These are phyloP conservation scores for Lepetodrilus schrolli DNA, from an alignment of 2,888 invertebrate species.

Conservation along the genomic window DNA sequence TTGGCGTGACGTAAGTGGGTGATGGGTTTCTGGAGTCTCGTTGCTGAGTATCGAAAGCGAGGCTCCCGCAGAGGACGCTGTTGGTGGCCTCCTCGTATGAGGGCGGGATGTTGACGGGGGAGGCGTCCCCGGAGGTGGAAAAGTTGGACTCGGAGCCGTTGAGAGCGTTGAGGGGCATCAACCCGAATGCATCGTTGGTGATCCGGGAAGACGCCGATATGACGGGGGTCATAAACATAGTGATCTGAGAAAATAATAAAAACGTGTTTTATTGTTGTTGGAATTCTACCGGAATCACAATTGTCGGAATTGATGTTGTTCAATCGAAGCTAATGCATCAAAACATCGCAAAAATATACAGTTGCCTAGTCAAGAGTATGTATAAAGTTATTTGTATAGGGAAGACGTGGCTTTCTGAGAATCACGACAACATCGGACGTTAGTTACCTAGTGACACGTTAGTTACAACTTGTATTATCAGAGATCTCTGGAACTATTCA, in stretches of 20 bases:
- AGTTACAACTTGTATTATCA: too few species aligned
- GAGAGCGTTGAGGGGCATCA: slow-evolving; percentile 36
- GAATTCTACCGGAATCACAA: too few species aligned
- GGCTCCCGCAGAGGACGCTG: slow-evolving; percentile 28
- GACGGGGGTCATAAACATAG: slow-evolving; percentile 34
- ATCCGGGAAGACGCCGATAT: slow-evolving; percentile 26
- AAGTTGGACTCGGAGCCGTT: not conserved
- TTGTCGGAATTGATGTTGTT: too few species aligned
- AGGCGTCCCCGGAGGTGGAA: not conserved
- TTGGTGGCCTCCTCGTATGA: slow-evolving; percentile 30
- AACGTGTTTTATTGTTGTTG: too few species aligned
- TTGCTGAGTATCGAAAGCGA: slow-evolving; percentile 27
- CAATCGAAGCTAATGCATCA: too few species aligned
- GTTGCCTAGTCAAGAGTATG: too few species aligned
- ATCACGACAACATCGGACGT: too few species aligned
- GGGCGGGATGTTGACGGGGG: not conserved
- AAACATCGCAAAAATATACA: too few species aligned
- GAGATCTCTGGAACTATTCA: too few species aligned
- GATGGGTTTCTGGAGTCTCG: slow-evolving; percentile 14
- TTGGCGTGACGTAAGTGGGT: not conserved
- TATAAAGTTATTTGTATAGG: too few species aligned
- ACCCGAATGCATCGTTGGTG: slow-evolving; percentile 23
- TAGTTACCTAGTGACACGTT: too few species aligned
- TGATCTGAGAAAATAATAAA: slow-evolving; percentile 5
- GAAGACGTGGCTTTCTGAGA: too few species aligned